Conservation (phyloP, 1,140 invertebrate genomes). For the Drosophila virilis region DNA sequence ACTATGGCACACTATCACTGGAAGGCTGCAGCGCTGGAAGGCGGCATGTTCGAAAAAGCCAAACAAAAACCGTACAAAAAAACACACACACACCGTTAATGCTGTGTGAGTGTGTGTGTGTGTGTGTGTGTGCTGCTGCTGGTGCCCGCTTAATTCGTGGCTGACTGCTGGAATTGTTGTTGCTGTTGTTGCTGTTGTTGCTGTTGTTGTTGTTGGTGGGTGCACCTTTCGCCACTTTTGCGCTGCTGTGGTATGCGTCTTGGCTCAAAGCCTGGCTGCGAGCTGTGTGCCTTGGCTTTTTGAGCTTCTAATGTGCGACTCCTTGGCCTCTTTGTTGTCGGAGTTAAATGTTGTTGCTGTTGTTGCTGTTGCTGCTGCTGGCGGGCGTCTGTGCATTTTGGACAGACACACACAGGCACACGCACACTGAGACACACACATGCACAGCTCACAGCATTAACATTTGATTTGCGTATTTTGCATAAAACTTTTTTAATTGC, state of each 20-base stretch:
- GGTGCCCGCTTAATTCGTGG: constrained; percentile 23
- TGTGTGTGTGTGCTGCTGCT: neutral
- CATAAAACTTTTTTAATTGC: constrained; percentile 57
- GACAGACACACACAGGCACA: constrained; percentile 4
- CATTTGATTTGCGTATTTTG: constrained; percentile 66
- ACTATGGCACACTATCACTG: constrained; percentile 44
- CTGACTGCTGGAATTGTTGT: constrained; percentile 30
- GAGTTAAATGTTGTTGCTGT: constrained; percentile 18
- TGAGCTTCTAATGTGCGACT: constrained; percentile 48
- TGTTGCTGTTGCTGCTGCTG: constrained; percentile 9
- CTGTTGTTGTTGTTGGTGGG: constrained; percentile 32
- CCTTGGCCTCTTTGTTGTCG: constrained; percentile 22
- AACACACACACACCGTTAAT: constrained; percentile 10
- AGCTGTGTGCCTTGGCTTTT: constrained; percentile 28
- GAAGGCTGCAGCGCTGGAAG: constrained; percentile 16
- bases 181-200: constrained; percentile 18
- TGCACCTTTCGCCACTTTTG: constrained; percentile 19
- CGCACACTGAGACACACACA: neutral
- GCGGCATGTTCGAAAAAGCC: constrained; percentile 14
- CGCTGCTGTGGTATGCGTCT: constrained; percentile 40
- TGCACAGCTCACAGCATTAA: constrained; percentile 46
- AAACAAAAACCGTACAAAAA: constrained; percentile 9
- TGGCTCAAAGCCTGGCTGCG: constrained; percentile 29
- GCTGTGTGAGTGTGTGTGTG: constrained; percentile 12
- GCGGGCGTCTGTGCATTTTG: constrained; percentile 60